Percentiles rank a stretch among this genome's conserved stretches.
Conservation (phyloP, 2,113 vertebrate genomes). For the Alethe castanea region DNA sequence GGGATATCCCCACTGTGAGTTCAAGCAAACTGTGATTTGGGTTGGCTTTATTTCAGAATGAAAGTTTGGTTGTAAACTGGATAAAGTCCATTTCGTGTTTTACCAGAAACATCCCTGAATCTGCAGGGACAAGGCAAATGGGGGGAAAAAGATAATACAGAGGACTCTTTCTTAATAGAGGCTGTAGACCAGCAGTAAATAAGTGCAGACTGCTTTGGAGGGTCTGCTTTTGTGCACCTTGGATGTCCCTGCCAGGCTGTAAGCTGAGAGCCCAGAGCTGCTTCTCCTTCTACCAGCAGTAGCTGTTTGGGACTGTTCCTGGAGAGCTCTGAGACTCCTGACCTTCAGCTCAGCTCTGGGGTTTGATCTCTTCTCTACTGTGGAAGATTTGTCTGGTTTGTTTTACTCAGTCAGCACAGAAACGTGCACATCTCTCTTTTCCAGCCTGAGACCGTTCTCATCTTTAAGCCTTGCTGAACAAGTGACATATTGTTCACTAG, state of each 20-base stretch:
- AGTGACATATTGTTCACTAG: background rate
- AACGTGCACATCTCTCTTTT: background rate
- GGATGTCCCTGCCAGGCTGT: background rate
- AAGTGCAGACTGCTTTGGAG: background rate
- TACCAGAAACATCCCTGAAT: background rate
- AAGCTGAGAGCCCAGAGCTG: background rate
- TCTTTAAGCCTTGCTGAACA: background rate
- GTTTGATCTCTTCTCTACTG: background rate
- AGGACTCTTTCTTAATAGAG: background rate
- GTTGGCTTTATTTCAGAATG: background rate
- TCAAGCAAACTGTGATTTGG: background rate
- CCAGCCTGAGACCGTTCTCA: background rate
- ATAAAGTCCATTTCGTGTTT: background rate
- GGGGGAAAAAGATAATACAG: background rate
- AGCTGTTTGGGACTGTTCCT: background rate
- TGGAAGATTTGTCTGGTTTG: background rate
- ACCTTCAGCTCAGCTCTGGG: background rate
- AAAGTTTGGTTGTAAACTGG: background rate
- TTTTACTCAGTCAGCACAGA: background rate
- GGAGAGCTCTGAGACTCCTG: background rate
- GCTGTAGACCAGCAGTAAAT: background rate
- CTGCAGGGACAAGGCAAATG: fast-evolving
- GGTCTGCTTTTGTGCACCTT: background rate
- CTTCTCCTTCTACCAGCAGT: background rate
- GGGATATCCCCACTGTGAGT: background rate